Base-by-base conservation (phyloP, 1,140 invertebrate species). In the Spodoptera frugiperda region DNA sequence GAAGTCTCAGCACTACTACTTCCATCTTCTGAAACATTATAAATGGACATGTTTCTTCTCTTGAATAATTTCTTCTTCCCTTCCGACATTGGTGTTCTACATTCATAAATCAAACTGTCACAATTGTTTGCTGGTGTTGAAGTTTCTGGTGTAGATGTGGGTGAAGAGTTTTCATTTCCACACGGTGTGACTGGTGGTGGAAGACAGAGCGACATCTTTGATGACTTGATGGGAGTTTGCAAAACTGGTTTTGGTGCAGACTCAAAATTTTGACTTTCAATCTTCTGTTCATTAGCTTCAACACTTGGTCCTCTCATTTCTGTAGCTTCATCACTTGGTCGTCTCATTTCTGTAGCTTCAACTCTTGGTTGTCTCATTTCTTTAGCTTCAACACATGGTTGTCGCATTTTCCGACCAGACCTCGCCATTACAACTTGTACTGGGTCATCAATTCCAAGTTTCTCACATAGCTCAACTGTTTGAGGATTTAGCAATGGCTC, bases 401-500 rank as follows among this genome's bases (percentile, higher is more conserved):
- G 61, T 77, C 84, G 88, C 87, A 93, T 89, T 39, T 61, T 68
- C 44, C 88, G 78, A 9, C 92, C 92, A 33, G 87, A 84, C 73
- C 91, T 80, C 10, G 92, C 89, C 80, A 93, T 81, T 5, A 94
- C 73, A 46, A 94, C 91, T 84, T 94, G 90, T 48, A 92, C 78
- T 21, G 88, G 92, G 71, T 92, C 88, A 89, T 90, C 93, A 82
- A 91, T 93, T 53, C 95, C 82, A 77, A 99, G 91, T 87, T 95
- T 96, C n/a, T 96, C 95, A 94, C 98, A 99, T 68, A 99, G 96
- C 51, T 95, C 86, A 8, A 95, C 95, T 6, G 98, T 98, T 91
- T 99, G 98, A 15, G 97, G 95, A 94, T 99, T 99, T 12, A 96
- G 86, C 74, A 95, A 90, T 0, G 96, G 93, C 54, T 90, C 86